Percentiles rank a stretch among this genome's conserved stretches.
Conservation (phyloP, 2,113 vertebrate species). For the Bagarius yarrelli region DNA sequence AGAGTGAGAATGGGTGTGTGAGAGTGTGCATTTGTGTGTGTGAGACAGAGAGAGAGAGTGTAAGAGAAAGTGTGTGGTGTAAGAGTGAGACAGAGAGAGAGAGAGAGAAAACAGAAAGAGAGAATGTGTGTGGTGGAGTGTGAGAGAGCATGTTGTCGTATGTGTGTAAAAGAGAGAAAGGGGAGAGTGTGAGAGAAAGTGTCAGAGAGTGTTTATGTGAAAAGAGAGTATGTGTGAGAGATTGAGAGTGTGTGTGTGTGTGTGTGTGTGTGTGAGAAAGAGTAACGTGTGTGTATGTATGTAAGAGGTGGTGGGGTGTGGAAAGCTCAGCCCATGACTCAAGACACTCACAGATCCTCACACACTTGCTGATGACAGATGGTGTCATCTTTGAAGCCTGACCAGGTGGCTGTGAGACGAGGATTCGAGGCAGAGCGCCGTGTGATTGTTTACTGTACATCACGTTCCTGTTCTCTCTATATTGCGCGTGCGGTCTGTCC, state of each 20-base stretch:
- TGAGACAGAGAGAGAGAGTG: too few relatives aligned
- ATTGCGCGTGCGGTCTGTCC: neutral
- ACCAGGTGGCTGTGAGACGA: conserved; percentile 42
- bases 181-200: too few relatives aligned
- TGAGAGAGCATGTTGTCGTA: too few relatives aligned
- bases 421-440: conserved; percentile 13
- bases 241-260: neutral
- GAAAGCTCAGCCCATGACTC: conserved; percentile 42
- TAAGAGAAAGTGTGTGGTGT: too few relatives aligned
- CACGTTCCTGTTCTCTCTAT: neutral
- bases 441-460: conserved; percentile 16
- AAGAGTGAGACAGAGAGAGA: too few relatives aligned
- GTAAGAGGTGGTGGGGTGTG: conserved; percentile 8
- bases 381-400: conserved; percentile 46
- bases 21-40: conserved; percentile 20
- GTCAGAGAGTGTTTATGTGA: neutral
- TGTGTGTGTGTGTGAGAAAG: conserved; percentile 20
- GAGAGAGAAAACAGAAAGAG: too few relatives aligned
- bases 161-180: too few relatives aligned
- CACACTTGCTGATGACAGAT: conserved; percentile 50
- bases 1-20: neutral
- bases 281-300: neutral
- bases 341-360: conserved; percentile 30
- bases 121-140: too few relatives aligned
- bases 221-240: too few relatives aligned